Evolutionary conservation across 2,113 vertebrate genomes (phyloP), one percentile per base, ranked within the genome.

Genomic region (Pterocles orientalis): DNA sequence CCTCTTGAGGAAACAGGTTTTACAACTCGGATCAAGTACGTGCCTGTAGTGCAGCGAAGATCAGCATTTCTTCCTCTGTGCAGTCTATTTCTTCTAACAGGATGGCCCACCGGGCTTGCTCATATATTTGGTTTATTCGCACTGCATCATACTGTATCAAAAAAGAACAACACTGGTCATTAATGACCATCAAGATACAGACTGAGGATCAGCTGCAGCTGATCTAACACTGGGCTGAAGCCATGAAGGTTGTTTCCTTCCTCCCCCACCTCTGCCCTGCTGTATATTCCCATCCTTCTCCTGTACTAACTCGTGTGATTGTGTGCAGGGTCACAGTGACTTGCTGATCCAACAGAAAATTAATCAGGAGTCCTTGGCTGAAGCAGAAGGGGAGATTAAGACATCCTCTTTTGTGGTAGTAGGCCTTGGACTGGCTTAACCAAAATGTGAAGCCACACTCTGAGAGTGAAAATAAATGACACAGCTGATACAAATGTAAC

Each of bases 51-150:
- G 99, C 99, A 18, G 99, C 99, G 12, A 99, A 99, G 98, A 99
- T 99, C 85, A 99, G 92, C 99, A 99, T 99, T 91, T 99, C 99
- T 76, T 99, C 99, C 53, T 99, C 99, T 0, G 99, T 99, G 97
- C 99, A 99, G 61, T 99, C 99, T 2, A 99, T 99, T 92, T 99
- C 99, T 97, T 99, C 99, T 87, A 99, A 86, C 58, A 99, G 97
- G 97, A 99, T 98, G 94, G 98, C 95, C 99, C 99, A 99, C 28
- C 99, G 98, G 7, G 99, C 99, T 97, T 99, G 99, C 76, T 99
- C 99, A 5, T 99, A 99, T 25, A 99, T 97, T 85, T 99, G 99
- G 43, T 99, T 99, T 97, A 99, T 99, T 72, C 99, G 98, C 72
- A 99, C 98, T 0, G 98, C 99, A 21, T 99, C 99, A 3, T 99